Evolutionary conservation across 2,113 vertebrate species (phyloP).

Genomic region (Crotalus viridis): DNA sequence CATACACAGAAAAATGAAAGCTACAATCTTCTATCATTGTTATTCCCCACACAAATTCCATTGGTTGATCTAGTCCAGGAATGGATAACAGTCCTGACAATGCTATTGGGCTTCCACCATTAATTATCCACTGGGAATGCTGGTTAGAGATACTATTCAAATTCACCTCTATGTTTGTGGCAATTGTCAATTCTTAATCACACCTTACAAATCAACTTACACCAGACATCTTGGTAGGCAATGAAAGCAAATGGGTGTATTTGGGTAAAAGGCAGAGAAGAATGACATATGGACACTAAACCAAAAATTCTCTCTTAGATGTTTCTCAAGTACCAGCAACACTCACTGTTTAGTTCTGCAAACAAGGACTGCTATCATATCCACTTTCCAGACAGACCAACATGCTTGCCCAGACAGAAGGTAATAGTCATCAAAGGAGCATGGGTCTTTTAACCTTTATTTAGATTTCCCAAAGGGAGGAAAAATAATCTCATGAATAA

Average conservation of each 20-base stretch:
- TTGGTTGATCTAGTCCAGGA: no score
- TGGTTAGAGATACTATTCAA: background rate
- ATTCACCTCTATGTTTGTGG: background rate
- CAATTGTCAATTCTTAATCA: background rate
- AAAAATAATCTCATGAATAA: slow-evolving; percentile 59
- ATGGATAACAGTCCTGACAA: background rate
- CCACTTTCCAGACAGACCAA: slow-evolving; percentile 36
- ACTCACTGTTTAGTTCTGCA: background rate
- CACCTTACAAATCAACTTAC: background rate
- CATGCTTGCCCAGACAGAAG: slow-evolving; percentile 56
- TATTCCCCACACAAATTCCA: background rate
- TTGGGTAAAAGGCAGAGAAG: background rate
- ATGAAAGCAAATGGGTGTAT: background rate
- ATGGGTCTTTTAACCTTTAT: slow-evolving; percentile 60
- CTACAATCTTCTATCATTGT: background rate
- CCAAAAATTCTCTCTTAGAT: background rate
- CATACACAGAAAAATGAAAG: background rate
- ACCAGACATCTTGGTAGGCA: background rate
- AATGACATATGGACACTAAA: background rate
- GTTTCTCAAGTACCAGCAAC: background rate
- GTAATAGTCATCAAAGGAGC: slow-evolving; percentile 66
- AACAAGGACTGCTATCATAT: background rate
- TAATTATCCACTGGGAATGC: background rate
- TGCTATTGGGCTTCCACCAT: background rate
- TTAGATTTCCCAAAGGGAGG: slow-evolving; percentile 63